Evolutionary conservation across 1,140 invertebrate species (phyloP).

Genomic region (Campodea augens): DNA sequence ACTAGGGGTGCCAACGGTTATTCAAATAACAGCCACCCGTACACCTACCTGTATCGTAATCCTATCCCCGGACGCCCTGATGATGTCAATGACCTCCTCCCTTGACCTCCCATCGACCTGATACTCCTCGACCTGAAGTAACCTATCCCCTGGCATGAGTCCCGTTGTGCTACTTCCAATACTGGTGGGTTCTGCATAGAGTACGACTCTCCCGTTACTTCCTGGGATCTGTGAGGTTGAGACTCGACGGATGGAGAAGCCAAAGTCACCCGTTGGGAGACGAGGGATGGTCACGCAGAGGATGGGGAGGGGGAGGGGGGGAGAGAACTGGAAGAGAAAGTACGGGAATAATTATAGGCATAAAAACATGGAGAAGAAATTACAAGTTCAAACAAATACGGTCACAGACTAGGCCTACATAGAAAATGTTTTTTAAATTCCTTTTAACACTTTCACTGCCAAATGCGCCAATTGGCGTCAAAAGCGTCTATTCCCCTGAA

Average conservation of each 20-base stretch:
- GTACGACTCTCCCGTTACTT: conserved; percentile 44
- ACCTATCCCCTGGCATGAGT: conserved; percentile 76
- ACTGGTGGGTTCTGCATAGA: conserved; percentile 82
- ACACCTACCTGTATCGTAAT: conserved; percentile 68
- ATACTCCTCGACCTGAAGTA: conserved; percentile 76
- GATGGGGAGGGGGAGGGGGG: conserved; percentile 53
- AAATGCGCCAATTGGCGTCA: too few species aligned
- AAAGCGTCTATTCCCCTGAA: too few species aligned
- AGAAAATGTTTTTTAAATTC: too few species aligned
- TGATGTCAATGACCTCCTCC: conserved; percentile 85
- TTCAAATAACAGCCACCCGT: too few species aligned
- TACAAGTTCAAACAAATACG: too few species aligned
- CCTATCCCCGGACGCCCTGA: conserved; percentile 59
- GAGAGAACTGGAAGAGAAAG: conserved; percentile 29
- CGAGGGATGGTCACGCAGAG: conserved; percentile 56
- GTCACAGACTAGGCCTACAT: too few species aligned
- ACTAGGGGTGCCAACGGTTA: too few species aligned
- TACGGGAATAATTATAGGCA: too few species aligned
- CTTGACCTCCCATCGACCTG: conserved; percentile 64
- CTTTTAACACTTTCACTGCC: too few species aligned
- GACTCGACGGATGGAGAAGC: conserved; percentile 77
- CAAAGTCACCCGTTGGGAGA: conserved; percentile 78
- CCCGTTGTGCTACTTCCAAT: conserved; percentile 56
- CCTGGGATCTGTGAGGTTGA: conserved; percentile 25
- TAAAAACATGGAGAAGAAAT: too few species aligned